Evolutionary conservation across 1,140 invertebrate genomes (phyloP), one percentile per base, ranked within the genome.

Genomic region (Solen grandis): DNA sequence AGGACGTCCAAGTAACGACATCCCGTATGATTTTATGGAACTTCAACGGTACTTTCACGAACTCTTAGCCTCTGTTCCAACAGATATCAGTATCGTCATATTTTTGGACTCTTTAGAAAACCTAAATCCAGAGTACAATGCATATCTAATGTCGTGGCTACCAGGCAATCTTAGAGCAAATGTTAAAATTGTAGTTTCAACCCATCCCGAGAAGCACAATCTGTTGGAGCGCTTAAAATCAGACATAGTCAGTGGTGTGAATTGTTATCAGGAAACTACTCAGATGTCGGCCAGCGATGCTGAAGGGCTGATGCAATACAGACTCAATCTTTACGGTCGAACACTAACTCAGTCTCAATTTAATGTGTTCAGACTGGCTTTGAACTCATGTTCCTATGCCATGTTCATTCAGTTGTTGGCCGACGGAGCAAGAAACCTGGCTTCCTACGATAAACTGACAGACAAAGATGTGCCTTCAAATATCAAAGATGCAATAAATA

Each of bases 341-440:
- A 69, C 65, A 59, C 19, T 91, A 0, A 86, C 85, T 5, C 29
- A 77, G 0, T 22, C 68, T 25, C 87, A 91, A 54, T 76, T 70
- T 70, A 33, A 52, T 35, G 78, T 98, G 16, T 97, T 99, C 0
- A 95, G 95, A 55, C 25, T 60, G 19, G 77, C 82, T 25, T 85
- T 90, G 54, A 38, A 79, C 25, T 76, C 77, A n/a, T 87, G 86
- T 63, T 86, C 88, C 2, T 74, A 85, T 41, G 89, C 89, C 5
- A 70, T 90, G 60, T 90, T 84, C 76, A 83, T 88, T 33, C 76
- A 84, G 36, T 76, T 91, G 10, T 41, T 89, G 60, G 74, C 84
- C 0, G 80, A 88, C 14, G 73, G 84, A 35, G 86, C 85, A 16
- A 86, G 84, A 65, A 55, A 54, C n/a, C 60, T 88, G 41, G 69